These are phyloP conservation scores for Sebastolobus altivelis DNA, from an alignment of 2,797 vertebrate genomes.

Conservation along the genomic window DNA sequence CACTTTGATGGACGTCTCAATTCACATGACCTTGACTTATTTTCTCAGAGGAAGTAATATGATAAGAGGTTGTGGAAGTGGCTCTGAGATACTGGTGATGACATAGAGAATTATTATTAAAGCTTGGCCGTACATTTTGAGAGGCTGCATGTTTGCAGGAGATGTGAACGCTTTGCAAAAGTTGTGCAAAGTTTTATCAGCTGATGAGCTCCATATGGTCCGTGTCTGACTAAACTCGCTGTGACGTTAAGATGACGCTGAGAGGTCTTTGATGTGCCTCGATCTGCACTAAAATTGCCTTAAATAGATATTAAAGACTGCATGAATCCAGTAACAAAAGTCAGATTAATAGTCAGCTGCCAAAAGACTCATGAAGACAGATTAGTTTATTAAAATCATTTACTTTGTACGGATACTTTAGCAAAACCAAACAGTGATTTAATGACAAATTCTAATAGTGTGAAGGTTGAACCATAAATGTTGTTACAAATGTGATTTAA, in stretches of 20 bases:
- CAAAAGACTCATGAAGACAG: neutral
- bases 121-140: neutral
- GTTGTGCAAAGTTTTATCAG: conserved; percentile 9
- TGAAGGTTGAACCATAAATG: neutral
- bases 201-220: conserved; percentile 35
- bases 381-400: neutral
- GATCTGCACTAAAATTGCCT: conserved; percentile 11
- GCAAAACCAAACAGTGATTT: neutral
- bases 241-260: conserved; percentile 32
- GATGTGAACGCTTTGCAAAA: conserved; percentile 3
- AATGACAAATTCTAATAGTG: neutral
- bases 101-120: neutral
- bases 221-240: neutral
- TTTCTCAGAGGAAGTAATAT: conserved; percentile 29
- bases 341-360: conserved; percentile 9
- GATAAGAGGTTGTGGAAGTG: conserved; percentile 23
- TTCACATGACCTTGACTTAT: conserved; percentile 27
- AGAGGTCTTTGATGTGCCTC: conserved; percentile 30
- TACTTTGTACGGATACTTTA: neutral
- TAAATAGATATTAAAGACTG: conserved; percentile 23
- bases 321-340: conserved; percentile 2
- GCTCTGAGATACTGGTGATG: neutral
- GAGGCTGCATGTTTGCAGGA: neutral
- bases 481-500: neutral
- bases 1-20: conserved; percentile 20